phyloP scores from a whole-genome alignment of 2,113 vertebrate species.

The Hippopotamus amphibius region DNA sequence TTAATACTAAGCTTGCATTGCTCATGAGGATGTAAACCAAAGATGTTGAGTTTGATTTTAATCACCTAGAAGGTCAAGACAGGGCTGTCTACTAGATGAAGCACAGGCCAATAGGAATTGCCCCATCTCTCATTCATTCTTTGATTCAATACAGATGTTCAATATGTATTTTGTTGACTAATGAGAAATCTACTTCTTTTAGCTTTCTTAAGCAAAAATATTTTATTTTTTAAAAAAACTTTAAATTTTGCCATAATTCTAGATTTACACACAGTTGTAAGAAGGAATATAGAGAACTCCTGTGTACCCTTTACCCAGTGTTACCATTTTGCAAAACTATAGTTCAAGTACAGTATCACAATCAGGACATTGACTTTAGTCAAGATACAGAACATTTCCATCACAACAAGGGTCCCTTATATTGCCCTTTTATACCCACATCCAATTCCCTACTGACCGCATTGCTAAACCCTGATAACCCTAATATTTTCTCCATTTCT shows the following conservation, averaged over 20 bases:
- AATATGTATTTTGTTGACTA: conserved; percentile 23
- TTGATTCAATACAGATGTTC: conserved; percentile 25
- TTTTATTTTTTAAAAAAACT: not conserved
- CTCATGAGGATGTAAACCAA: not conserved
- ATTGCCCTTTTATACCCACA: not conserved
- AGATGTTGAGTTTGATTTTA: conserved; percentile 53
- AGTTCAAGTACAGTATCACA: not conserved
- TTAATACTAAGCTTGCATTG: not conserved
- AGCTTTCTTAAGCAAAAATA: not conserved
- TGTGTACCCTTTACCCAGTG: not conserved
- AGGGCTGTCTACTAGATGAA: not conserved
- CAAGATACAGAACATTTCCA: conserved; percentile 7
- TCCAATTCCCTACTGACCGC: not conserved
- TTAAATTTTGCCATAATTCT: not conserved
- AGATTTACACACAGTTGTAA: not conserved
- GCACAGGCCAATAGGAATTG: not conserved
- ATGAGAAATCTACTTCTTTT: not conserved
- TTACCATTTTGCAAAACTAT: not conserved
- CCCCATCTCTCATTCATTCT: not conserved
- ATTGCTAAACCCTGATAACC: not conserved
- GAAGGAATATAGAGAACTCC: not conserved
- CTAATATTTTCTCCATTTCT: not conserved
- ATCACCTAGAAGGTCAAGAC: not conserved
- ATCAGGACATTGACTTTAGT: not conserved
- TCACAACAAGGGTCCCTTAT: not conserved